Conservation (phyloP, 1,140 invertebrate species). For the Stenopsyche tienmushanensis region DNA sequence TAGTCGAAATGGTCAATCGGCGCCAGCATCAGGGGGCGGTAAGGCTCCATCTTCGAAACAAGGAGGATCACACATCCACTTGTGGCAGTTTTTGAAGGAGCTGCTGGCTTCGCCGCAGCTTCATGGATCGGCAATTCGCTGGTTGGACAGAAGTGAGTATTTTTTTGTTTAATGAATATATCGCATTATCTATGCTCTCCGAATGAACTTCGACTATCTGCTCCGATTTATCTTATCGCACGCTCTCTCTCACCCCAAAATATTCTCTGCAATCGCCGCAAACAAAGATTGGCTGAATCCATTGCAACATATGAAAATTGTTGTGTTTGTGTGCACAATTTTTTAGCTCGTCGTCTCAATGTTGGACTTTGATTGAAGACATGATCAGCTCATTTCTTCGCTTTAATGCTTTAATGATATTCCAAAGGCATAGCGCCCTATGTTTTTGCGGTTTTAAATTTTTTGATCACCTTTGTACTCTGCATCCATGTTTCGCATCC, state of each 20-base stretch:
- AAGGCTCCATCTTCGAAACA: constrained; percentile 46
- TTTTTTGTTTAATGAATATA: background rate
- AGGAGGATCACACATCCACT: constrained; percentile 84
- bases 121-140: constrained; percentile 92
- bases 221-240: constrained; percentile 13
- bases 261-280: no score
- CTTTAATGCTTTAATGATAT: no score
- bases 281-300: no score
- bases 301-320: no score
- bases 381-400: no score
- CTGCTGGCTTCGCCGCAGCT: constrained; percentile 82
- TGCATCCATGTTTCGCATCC: no score
- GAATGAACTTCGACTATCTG: background rate
- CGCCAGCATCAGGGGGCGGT: constrained; percentile 43
- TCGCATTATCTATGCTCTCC: background rate
- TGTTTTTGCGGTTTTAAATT: no score
- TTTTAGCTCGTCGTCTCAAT: no score
- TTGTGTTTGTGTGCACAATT: no score
- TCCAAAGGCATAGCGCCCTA: no score
- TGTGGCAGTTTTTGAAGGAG: constrained; percentile 99
- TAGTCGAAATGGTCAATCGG: constrained; percentile 38
- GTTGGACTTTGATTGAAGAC: no score
- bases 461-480: no score
- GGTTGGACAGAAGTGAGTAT: constrained; percentile 80
- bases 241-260: constrained; percentile 8